Base-by-base conservation (phyloP, 2,888 invertebrate species). In the Ochropacha duplaris region DNA sequence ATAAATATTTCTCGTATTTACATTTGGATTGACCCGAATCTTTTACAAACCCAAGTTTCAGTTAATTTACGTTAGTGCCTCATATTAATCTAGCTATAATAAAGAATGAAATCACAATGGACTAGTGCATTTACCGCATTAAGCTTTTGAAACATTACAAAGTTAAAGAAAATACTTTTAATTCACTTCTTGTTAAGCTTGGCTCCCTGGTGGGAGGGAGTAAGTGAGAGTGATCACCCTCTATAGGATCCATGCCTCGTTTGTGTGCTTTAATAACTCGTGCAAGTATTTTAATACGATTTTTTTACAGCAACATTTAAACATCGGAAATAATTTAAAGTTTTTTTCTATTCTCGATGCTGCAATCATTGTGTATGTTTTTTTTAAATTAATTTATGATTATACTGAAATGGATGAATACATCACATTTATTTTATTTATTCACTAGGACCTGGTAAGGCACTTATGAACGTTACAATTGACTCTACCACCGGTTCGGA, bases 141-240 rank as follows among this genome's bases (percentile, higher is more conserved):
- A 22, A 22, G 31, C 52, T 52, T 31, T 54, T 50, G 56, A 50
- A 68, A 68, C 61, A 57, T 69, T 12, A 31, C 31, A 66, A 65
- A 44, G 19, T 9, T 57, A 61, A 67, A 56, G 61, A 54, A 54
- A 70, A 65, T 55, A 63, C 36, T 54, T 64, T 69, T 62, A 59
- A 57, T 64, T 66, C 66, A 63, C 62, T 61, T 62, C 60, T 57
- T 65, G 54, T 56, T 56, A 36, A 36, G n/a, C n/a, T 71, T 73
- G 66, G 70, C 70, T 67, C 71, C 72, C 66, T 69, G 62, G 64
- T 68, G 74, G 72, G 61, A 75, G 72, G 66, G 64, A 62, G 64
- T 81, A 80, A 81, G 77, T 81, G 76, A 79, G 76, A 81, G 76
- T 74, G 74, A 79, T 81, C 71, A 70, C 71, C 58, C 70, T 64